Evolutionary conservation across 2,888 invertebrate genomes (phyloP), one percentile per base, ranked within the genome.

Genomic region (Hyles lineata): DNA sequence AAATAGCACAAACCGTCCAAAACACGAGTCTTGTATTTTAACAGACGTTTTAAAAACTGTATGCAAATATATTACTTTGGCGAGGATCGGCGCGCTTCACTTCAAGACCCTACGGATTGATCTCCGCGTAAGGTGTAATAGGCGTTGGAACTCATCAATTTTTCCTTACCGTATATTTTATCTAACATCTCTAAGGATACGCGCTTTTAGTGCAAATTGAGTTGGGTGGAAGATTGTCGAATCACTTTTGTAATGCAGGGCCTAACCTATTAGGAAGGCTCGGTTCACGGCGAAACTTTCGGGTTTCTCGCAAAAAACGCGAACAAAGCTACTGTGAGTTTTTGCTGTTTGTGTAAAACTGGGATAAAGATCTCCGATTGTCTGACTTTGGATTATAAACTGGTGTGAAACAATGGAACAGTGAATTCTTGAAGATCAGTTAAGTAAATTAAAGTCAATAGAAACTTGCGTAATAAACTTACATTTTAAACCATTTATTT

Each of bases 131-230:
- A 70, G 70, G 70, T 70, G 70, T 58, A 58, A 70, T 80, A 80
- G 80, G 81, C 82, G 82, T 83, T 81, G 84, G 77, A 77, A 79
- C 82, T 82, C 82, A 82, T 85, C 78, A 82, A 80, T 84, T 85
- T 83, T 86, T 84, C 81, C 82, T 73, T 81, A 74, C 78, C 78
- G 76, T 83, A 80, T 83, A 84, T 80, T 85, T 85, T 79, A 81
- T 82, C 78, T 76, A 76, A 76, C 79, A 75, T 80, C 78, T 77
- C 79, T 76, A 73, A 76, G 76, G 79, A 79, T 79, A 78, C 76
- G 76, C 80, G 76, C 79, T 84, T 85, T 67, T 83, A 87, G 84
- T 86, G 87, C 83, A 87, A 85, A 87, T 87, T 87, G 87, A 82
- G 77, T 82, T 76, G 72, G 80, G 76, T 71, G 52, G 62, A 71